These are phyloP conservation scores for Psococerastis gibbosa DNA, from an alignment of 2,888 invertebrate species.

Conservation along the genomic window DNA sequence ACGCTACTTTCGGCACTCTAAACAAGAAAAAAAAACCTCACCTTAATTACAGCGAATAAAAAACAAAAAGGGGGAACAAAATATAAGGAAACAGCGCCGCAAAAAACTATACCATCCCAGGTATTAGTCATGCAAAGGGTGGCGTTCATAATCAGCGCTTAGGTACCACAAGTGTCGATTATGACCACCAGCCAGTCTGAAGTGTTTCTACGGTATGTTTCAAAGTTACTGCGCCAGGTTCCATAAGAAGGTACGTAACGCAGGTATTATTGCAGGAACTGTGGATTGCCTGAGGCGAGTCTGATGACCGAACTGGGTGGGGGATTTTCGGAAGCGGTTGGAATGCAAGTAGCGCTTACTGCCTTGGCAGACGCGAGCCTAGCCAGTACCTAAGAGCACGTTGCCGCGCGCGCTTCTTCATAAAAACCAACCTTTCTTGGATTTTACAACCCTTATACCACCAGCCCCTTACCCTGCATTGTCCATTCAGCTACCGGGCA, in stretches of 20 bases:
- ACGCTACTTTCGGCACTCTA: too few species aligned
- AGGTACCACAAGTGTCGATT: neutral
- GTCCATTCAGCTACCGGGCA: too few species aligned
- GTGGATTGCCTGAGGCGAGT: neutral
- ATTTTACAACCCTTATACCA: too few species aligned
- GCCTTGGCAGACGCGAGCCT: neutral
- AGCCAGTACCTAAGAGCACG: too few species aligned
- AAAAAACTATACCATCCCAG: neutral
- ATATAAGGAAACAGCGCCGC: neutral
- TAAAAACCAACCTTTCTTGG: too few species aligned
- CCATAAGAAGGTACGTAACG: neutral
- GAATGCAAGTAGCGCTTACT: conserved; percentile 7
- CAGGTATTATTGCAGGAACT: neutral
- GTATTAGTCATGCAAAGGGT: neutral
- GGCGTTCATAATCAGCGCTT: neutral
- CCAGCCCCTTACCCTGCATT: too few species aligned
- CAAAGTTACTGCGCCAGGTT: neutral
- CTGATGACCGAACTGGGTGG: conserved; percentile 7
- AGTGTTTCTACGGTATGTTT: neutral
- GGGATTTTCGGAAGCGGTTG: conserved; percentile 8
- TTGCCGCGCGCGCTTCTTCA: too few species aligned
- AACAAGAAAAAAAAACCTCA: too few species aligned
- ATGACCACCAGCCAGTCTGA: neutral
- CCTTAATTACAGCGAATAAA: neutral
- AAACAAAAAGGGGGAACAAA: neutral